Conservation (phyloP, 2,113 vertebrate genomes). For the Poicephalus meyeri region DNA sequence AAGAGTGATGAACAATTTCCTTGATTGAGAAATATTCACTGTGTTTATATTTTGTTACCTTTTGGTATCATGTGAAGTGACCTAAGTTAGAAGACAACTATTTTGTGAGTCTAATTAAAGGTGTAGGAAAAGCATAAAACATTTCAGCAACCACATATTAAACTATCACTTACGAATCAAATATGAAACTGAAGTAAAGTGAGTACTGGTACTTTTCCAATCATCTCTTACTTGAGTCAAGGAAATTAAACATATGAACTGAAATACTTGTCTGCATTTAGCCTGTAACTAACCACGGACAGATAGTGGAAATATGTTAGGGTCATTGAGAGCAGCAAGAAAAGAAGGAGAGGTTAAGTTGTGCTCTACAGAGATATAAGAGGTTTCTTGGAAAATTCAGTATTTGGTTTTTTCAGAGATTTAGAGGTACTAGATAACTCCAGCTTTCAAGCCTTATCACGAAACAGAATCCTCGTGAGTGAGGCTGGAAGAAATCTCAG, state of each 20-base stretch:
- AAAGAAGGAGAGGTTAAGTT: neutral
- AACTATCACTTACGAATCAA: neutral
- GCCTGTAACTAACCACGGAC: neutral
- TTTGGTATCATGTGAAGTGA: neutral
- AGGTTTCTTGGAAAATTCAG: neutral
- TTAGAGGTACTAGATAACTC: neutral
- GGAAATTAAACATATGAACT: neutral
- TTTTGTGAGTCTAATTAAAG: neutral
- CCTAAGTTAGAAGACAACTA: neutral
- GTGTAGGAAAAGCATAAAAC: neutral
- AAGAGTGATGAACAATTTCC: neutral
- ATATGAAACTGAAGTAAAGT: neutral
- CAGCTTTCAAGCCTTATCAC: neutral
- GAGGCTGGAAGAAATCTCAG: neutral
- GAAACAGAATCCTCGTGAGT: neutral
- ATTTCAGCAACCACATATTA: neutral
- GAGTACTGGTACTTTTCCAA: neutral
- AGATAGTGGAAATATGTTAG: neutral
- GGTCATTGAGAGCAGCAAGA: neutral
- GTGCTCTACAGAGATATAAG: neutral
- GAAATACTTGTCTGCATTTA: neutral
- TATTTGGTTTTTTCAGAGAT: neutral
- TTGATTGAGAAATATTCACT: neutral
- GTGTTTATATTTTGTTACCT: neutral
- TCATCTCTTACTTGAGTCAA: neutral